Evolutionary conservation across 2,888 invertebrate species (phyloP), one percentile per base, ranked within the genome.

Genomic region (Agrilus biguttatus): DNA sequence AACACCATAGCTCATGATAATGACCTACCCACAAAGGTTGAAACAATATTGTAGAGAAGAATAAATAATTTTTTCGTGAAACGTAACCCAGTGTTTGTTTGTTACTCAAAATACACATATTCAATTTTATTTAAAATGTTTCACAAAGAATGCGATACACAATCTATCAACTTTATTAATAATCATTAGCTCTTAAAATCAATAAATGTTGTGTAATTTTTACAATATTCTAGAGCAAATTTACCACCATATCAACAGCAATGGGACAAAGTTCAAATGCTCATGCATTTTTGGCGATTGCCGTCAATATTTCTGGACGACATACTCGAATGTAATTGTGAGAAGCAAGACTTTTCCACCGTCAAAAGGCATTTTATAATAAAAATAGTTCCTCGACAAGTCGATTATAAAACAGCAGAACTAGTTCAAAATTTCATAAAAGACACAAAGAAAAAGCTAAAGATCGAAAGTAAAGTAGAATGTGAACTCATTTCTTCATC

Each of bases 231-330:
- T 7, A 62, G 61, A 39, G 52, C 55, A 4, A 51, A 53, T 14
- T 47, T 67, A 32, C 66, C 66, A 0, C 53, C 55, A 1, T 53
- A 59, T 34, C 58, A 60, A 46, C 55, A 57, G 49, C 49, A 54
- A 17, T 67, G 66, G 66, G 59, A 59, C 47, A 60, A 66, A 52
- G 55, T 61, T 1, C 61, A 61, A 46, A 49, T 66, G 10, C 47
- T 68, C n/a, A 68, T 70, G 69, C 59, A 63, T 39, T 65, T 65
- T 40, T 70, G 70, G 70, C 55, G 70, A 32, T 51, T 61, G 10
- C 66, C 67, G 0, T 57, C 61, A 2, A 56, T 67, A 33, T 52
- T 51, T 17, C 48, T 65, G 1, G 59, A 55, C 39, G 60, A 63
- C 10, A 57, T 56, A 6, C 50, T 61, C 44, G 58, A 59, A 39